phyloP scores from a whole-genome alignment of 1,140 invertebrate genomes.

The Drosophila sturtevanti region DNA sequence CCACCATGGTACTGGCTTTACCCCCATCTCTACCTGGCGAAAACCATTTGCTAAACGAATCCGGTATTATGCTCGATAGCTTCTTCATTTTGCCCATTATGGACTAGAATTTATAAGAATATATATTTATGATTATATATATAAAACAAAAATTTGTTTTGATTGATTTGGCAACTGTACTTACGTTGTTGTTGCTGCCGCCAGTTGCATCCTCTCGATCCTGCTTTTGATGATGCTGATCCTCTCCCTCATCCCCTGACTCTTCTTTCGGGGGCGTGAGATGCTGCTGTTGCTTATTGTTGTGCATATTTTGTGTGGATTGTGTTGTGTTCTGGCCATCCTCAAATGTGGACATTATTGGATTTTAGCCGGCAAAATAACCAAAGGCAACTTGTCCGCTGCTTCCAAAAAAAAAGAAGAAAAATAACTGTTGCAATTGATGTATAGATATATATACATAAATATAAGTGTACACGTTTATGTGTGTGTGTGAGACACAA shows the following conservation, averaged over 20 bases:
- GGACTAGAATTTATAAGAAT: constrained; percentile 26
- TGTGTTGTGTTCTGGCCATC: constrained; percentile 44
- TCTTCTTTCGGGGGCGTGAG: constrained; percentile 32
- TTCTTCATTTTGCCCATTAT: constrained; percentile 73
- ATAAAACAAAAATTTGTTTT: not conserved
- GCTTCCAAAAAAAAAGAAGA: constrained; percentile 16
- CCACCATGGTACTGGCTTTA: not conserved
- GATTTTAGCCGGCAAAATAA: constrained; percentile 55
- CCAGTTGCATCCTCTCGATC: constrained; percentile 28
- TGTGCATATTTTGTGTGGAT: not conserved
- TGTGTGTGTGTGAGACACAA: constrained; percentile 14
- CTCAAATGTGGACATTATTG: constrained; percentile 63
- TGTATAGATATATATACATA: not conserved
- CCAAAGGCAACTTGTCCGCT: constrained; percentile 28
- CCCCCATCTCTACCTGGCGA: constrained; percentile 38
- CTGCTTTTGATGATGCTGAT: not conserved
- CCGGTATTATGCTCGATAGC: constrained; percentile 68
- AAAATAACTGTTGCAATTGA: constrained; percentile 65
- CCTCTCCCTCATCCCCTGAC: constrained; percentile 11
- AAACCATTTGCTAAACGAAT: constrained; percentile 70
- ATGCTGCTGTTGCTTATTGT: constrained; percentile 21
- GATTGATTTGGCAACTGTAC: constrained; percentile 35
- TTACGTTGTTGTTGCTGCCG: constrained; percentile 47
- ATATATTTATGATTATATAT: not conserved
- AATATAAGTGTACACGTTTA: not conserved